Evolutionary conservation across 1,140 invertebrate genomes (phyloP).

Genomic region (Hylyphantes graminicola): DNA sequence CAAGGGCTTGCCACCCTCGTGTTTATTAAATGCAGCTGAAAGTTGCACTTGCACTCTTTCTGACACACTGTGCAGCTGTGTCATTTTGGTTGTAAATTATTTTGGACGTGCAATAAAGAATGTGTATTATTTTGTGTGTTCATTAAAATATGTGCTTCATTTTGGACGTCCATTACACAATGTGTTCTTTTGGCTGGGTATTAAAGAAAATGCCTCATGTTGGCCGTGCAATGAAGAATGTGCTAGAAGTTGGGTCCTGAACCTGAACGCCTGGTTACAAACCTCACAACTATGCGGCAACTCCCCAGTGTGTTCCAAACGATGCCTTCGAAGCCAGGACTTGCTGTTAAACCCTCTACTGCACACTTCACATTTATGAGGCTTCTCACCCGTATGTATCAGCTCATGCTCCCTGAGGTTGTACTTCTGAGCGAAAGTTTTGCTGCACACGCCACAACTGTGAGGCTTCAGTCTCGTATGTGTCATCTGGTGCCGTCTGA

Average conservation of each 20-base stretch:
- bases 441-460: conserved; percentile 66
- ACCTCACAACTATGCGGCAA: background rate
- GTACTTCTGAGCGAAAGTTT: conserved; percentile 65
- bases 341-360: background rate
- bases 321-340: background rate
- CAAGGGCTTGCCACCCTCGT: background rate
- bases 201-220: too few species aligned
- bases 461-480: conserved; percentile 68
- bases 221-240: background rate
- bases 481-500: conserved; percentile 67
- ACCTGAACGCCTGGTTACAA: background rate
- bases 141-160: too few species aligned
- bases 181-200: too few species aligned
- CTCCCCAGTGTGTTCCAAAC: background rate
- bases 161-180: too few species aligned
- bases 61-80: conserved; percentile 66
- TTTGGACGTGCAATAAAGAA: too few species aligned
- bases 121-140: too few species aligned
- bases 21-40: background rate
- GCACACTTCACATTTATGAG: background rate
- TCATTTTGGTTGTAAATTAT: too few species aligned
- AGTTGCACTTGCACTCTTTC: conserved; percentile 66
- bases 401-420: background rate
- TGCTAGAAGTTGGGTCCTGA: background rate
- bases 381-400: background rate